Evolutionary conservation across 1,140 invertebrate species (phyloP).

Genomic region (Temnothorax curvispinosus): DNA sequence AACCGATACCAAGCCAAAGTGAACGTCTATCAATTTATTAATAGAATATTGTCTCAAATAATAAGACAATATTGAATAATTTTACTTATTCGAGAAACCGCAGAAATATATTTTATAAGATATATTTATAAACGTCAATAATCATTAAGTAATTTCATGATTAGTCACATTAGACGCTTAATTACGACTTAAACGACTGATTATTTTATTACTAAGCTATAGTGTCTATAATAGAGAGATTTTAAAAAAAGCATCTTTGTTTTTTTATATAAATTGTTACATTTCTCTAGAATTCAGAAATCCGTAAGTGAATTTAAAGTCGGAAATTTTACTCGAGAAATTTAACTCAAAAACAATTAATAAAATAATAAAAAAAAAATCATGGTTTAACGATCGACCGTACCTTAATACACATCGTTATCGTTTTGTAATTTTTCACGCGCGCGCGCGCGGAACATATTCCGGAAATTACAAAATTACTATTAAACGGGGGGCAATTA

Average conservation of each 20-base stretch:
- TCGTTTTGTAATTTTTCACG: not conserved
- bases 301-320: not conserved
- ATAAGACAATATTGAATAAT: not conserved
- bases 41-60: not conserved
- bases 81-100: not conserved
- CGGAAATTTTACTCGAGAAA: not conserved
- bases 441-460: not conserved
- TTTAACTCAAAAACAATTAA: not conserved
- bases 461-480: constrained; percentile 51
- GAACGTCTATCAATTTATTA: constrained; percentile 45
- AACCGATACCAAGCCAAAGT: constrained; percentile 4
- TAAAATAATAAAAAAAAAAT: not conserved
- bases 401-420: not conserved
- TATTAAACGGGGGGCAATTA: constrained; percentile 56
- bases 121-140: constrained; percentile 12
- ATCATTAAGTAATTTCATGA: constrained; percentile 2
- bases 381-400: not conserved
- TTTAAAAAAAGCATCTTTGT: not conserved
- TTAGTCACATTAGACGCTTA: not conserved
- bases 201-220: not conserved
- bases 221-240: not conserved
- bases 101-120: not conserved
- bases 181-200: not conserved
- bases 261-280: not conserved
- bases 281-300: not conserved